Evolutionary conservation across 2,888 invertebrate genomes (phyloP), one percentile per base, ranked within the genome.

Genomic region (Nudaria mundana): DNA sequence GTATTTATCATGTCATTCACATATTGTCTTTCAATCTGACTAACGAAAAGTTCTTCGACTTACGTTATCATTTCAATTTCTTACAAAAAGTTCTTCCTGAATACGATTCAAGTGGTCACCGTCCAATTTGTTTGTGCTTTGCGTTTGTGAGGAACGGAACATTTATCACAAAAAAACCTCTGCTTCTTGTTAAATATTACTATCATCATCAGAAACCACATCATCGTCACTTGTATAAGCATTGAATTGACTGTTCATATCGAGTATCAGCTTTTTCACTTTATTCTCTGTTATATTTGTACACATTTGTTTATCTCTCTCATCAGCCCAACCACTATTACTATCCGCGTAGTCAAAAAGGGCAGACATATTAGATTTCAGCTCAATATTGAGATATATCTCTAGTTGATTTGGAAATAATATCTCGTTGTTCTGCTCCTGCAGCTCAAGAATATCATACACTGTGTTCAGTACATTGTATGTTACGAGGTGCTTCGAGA

Each of bases 251-350:
- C 57, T 56, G 15, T 52, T 40, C 69, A 69, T 70, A 35, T 70
- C 66, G 49, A 72, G 51, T 20, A 76, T 32, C 16, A 67, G 37
- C 40, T 63, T 68, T 44, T 64, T 69, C 18, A 75, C 65, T 63
- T 77, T 78, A 35, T 53, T 62, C 1, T 37, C 37, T 11, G 77
- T 81, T 30, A 76, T 57, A 43, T 73, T 73, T 11, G 10, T 39
- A 48, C 81, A 82, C 31, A 81, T 49, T 2, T 50, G 52, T 48
- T 54, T 69, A 41, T 80, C 77, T 26, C 76, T 58, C 2, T 63
- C 66, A 47, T 80, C 79, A 32, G 50, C 75, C 72, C 76, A 76
- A 5, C 76, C 78, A 2, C 77, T 76, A 29, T 61, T 66, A 10
- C 60, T 67, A 28, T 69, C 65, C 7, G 55, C 44, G 30, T 71